Conservation (phyloP, 2,797 vertebrate species). For the Lithobates sylvaticus region DNA sequence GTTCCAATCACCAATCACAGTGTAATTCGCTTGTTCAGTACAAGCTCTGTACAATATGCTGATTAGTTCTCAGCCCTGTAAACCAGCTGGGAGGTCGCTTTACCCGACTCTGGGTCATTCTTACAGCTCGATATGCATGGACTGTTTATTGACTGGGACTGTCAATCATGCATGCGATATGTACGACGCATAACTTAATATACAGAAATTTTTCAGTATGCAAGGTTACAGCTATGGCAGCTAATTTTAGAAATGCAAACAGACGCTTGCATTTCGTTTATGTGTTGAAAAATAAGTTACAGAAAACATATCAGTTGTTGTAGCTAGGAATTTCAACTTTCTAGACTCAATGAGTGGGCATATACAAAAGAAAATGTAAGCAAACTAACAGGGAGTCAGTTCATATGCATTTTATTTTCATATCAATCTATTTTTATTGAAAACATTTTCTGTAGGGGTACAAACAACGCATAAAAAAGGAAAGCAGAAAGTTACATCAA, state of each 20-base stretch:
- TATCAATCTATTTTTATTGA: too few species aligned
- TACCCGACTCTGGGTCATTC: not conserved
- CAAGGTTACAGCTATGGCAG: not conserved
- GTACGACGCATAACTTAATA: not conserved
- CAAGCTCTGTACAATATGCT: not conserved
- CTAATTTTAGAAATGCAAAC: not conserved
- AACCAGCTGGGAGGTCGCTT: not conserved
- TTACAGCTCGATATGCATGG: not conserved
- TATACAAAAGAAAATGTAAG: not conserved
- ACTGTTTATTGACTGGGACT: not conserved
- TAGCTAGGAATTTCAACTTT: not conserved
- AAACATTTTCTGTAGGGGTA: too few species aligned
- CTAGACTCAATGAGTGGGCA: too few species aligned
- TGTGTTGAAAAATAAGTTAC: not conserved
- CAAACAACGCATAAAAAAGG: too few species aligned
- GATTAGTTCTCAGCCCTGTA: not conserved
- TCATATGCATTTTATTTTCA: too few species aligned
- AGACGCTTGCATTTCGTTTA: not conserved
- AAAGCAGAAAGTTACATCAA: too few species aligned
- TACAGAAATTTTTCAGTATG: not conserved
- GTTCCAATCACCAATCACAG: slow-evolving; percentile 21
- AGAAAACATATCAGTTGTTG: not conserved
- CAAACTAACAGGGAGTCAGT: not conserved
- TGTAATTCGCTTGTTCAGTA: not conserved
- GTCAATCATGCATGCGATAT: not conserved